phyloP scores from a whole-genome alignment of 1,140 invertebrate genomes.

The Ectropis grisescens region DNA sequence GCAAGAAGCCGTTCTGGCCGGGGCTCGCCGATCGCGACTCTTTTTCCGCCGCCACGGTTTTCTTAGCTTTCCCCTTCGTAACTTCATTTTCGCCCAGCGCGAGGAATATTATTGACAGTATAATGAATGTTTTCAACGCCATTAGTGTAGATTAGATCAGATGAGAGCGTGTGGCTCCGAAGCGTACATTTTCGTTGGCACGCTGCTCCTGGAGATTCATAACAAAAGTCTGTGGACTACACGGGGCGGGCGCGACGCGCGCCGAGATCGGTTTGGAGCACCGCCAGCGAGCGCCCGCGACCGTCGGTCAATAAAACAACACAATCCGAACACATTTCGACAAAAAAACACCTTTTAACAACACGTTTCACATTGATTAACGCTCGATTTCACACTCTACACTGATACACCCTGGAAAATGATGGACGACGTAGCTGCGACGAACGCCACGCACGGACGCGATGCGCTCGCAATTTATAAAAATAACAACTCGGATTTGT shows the following conservation, averaged over 20 bases:
- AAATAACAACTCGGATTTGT: too few relatives aligned
- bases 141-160: conserved; percentile 43
- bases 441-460: too few relatives aligned
- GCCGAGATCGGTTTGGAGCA: conserved; percentile 14
- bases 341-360: conserved; percentile 9
- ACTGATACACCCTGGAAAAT: conserved; percentile 7
- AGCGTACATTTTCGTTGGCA: conserved; percentile 1
- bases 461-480: too few relatives aligned
- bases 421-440: too few relatives aligned
- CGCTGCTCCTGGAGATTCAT: neutral
- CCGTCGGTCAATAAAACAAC: conserved; percentile 26
- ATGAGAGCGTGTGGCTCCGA: conserved; percentile 3
- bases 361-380: conserved; percentile 1
- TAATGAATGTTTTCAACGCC: conserved; percentile 41
- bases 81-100: conserved; percentile 38
- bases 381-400: conserved; percentile 4
- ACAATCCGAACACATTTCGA: conserved; percentile 23
- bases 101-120: conserved; percentile 28
- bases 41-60: conserved; percentile 54
- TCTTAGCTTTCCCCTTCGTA: conserved; percentile 43
- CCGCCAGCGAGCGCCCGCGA: conserved; percentile 18
- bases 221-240: neutral
- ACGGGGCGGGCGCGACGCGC: neutral
- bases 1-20: conserved; percentile 36
- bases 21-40: conserved; percentile 43